phyloP scores from a whole-genome alignment of 2,888 invertebrate genomes.

The Parnassius glacialis region DNA sequence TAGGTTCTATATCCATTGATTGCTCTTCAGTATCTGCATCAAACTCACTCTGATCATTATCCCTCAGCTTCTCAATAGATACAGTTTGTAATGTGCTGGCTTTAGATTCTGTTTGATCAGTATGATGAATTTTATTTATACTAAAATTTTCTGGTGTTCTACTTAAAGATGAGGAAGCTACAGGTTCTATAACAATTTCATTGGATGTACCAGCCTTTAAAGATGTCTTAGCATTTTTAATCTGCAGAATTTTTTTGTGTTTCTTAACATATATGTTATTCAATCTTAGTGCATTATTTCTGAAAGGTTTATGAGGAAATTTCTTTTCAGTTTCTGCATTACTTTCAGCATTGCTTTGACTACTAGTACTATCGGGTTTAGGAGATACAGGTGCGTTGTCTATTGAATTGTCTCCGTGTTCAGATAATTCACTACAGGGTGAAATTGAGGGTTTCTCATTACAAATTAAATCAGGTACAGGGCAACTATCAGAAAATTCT shows the following conservation, averaged over 20 bases:
- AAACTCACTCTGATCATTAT: constrained; percentile 52
- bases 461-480: constrained; percentile 74
- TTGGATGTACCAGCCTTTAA: constrained; percentile 30
- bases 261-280: constrained; percentile 73
- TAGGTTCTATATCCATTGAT: constrained; percentile 66
- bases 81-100: constrained; percentile 50
- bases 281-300: constrained; percentile 54
- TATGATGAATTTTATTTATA: constrained; percentile 50
- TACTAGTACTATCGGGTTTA: constrained; percentile 44
- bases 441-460: constrained; percentile 77
- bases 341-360: constrained; percentile 36
- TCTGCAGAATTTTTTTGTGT: constrained; percentile 69
- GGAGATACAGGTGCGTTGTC: constrained; percentile 54
- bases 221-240: constrained; percentile 60
- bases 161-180: constrained; percentile 54
- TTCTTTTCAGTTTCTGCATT: constrained; percentile 39
- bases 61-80: constrained; percentile 55
- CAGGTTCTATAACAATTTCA: constrained; percentile 41
- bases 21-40: constrained; percentile 66
- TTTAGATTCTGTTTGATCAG: constrained; percentile 40
- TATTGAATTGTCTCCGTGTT: constrained; percentile 67
- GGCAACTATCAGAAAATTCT: constrained; percentile 70
- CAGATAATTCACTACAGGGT: constrained; percentile 74
- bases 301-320: constrained; percentile 44
- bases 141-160: constrained; percentile 58